Evolutionary conservation across 1,140 invertebrate genomes (phyloP).

Genomic region (Augochlora pura): DNA sequence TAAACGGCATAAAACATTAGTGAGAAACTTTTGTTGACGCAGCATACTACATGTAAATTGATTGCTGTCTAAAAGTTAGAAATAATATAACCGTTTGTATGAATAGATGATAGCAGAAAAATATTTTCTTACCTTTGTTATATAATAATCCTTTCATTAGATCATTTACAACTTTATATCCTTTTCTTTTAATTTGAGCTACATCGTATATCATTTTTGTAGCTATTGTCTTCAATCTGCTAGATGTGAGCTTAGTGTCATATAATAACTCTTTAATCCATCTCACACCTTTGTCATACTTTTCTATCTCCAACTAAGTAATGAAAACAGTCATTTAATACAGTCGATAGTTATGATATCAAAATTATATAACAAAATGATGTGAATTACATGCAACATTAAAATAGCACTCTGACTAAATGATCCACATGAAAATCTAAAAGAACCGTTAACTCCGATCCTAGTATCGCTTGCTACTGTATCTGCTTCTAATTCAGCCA

Average conservation of each 20-base stretch:
- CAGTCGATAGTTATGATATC: conserved; percentile 1
- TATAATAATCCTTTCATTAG: conserved; percentile 84
- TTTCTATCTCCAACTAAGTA: conserved; percentile 86
- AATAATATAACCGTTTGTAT: background rate
- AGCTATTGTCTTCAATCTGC: conserved; percentile 88
- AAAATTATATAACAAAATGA: conserved; percentile 23
- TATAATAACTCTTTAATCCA: conserved; percentile 90
- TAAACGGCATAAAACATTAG: conserved; percentile 83
- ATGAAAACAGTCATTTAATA: conserved; percentile 16
- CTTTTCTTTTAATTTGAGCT: conserved; percentile 85
- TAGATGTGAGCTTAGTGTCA: conserved; percentile 85
- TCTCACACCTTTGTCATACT: conserved; percentile 88
- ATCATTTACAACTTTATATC: conserved; percentile 82
- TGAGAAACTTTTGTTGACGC: conserved; percentile 89
- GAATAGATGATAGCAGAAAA: conserved; percentile 1
- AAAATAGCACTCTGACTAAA: conserved; percentile 83
- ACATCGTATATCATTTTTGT: conserved; percentile 90
- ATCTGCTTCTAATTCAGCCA: conserved; percentile 88
- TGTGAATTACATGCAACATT: conserved; percentile 79
- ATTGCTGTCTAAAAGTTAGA: conserved; percentile 84
- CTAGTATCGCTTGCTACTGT: conserved; percentile 82
- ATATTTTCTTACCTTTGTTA: conserved; percentile 80
- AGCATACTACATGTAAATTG: conserved; percentile 85
- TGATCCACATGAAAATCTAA: conserved; percentile 83
- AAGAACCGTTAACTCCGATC: conserved; percentile 83